Conservation (phyloP, 2,113 vertebrate species). For the Polypterus bichir region DNA sequence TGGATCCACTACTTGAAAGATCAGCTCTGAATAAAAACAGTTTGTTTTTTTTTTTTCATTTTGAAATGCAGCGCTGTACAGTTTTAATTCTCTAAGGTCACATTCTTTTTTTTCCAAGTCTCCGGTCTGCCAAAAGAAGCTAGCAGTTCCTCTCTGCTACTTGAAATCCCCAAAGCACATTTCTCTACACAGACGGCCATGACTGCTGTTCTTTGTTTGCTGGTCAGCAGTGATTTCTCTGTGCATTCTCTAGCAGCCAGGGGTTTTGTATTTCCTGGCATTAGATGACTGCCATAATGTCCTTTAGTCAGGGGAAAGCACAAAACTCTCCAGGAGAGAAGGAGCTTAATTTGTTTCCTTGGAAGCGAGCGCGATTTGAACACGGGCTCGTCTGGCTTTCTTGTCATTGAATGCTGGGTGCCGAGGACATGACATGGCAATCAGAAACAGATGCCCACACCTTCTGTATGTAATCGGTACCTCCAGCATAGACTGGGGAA, state of each 20-base stretch:
- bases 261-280: conserved; percentile 42
- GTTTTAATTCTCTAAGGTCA: too few relatives aligned
- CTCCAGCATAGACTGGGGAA: conserved; percentile 29
- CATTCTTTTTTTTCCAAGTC: too few relatives aligned
- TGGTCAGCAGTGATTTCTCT: conserved; percentile 35
- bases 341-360: conserved; percentile 44
- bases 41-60: too few relatives aligned
- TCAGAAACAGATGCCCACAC: conserved; percentile 49
- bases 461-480: conserved; percentile 36
- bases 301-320: conserved; percentile 37
- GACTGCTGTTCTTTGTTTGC: conserved; percentile 28
- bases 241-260: conserved; percentile 26
- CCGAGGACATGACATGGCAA: conserved; percentile 47
- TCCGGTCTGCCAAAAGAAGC: background rate
- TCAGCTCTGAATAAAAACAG: too few relatives aligned
- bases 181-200: conserved; percentile 9
- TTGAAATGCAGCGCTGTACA: too few relatives aligned
- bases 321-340: conserved; percentile 30
- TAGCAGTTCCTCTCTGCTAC: background rate
- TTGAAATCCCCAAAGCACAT: conserved; percentile 3
- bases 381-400: conserved; percentile 32
- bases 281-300: conserved; percentile 24
- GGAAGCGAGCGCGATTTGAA: conserved; percentile 39
- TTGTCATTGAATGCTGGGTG: conserved; percentile 27
- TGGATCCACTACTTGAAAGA: too few relatives aligned